Percentiles rank a stretch among this genome's conserved stretches.
phyloP scores from a whole-genome alignment of 2,113 vertebrate species.

The Drymodes brunneopygia region DNA sequence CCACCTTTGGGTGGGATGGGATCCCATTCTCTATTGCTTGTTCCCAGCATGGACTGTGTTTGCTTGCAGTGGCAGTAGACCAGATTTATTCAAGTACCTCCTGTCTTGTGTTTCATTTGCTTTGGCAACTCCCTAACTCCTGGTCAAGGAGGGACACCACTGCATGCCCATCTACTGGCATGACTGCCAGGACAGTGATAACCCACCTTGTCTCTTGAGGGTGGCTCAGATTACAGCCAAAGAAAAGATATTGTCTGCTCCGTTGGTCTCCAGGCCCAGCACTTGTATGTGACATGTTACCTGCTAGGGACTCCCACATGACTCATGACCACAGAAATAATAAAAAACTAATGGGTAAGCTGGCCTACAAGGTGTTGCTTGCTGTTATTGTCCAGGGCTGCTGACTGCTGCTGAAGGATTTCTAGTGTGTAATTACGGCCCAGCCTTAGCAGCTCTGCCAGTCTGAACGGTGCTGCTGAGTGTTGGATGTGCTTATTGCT shows the following conservation, averaged over 20 bases:
- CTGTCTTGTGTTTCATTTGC: not conserved
- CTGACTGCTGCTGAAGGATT: not conserved
- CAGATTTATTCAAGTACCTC: not conserved
- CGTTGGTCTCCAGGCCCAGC: not conserved
- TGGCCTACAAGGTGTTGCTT: not conserved
- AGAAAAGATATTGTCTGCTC: not conserved
- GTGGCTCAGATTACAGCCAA: not conserved
- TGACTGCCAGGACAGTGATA: not conserved
- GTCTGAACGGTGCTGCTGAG: not conserved
- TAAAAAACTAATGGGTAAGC: not conserved
- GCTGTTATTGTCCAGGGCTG: not conserved
- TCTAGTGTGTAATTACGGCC: not conserved
- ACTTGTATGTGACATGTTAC: not conserved
- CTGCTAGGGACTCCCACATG: not conserved
- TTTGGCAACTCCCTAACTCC: not conserved
- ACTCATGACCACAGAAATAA: not conserved
- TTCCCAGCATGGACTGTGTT: not conserved
- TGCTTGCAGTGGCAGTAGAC: not conserved
- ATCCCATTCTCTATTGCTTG: not conserved
- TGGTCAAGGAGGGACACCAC: not conserved
- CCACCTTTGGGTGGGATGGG: not conserved
- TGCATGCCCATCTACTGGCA: accelerated
- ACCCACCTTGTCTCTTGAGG: not conserved
- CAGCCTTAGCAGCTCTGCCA: not conserved
- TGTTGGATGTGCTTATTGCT: not conserved